Percentiles rank a stretch among this genome's conserved stretches.
Evolutionary conservation across 2,888 invertebrate species (phyloP).

Genomic region (Fissipunctia ypsillon): DNA sequence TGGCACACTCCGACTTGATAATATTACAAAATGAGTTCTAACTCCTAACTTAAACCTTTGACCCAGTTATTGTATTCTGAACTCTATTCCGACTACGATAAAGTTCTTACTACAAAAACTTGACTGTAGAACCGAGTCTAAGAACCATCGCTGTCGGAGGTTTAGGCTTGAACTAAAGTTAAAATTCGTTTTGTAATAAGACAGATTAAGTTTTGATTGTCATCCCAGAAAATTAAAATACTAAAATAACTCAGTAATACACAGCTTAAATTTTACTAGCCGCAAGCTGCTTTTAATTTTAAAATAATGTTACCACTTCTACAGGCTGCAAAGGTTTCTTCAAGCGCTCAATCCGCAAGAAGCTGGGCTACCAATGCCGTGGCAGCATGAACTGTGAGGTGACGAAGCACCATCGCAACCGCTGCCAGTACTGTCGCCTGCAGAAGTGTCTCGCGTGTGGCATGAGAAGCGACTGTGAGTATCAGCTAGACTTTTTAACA

Average conservation of each 20-base stretch:
- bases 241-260: neutral
- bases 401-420: constrained; percentile 99
- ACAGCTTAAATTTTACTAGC: too few relatives aligned
- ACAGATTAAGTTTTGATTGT: neutral
- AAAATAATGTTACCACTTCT: neutral
- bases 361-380: constrained; percentile 98
- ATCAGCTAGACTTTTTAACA: constrained; percentile 43
- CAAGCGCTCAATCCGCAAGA: constrained; percentile 98
- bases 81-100: too few relatives aligned
- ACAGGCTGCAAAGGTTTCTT: constrained; percentile 99
- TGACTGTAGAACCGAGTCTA: too few relatives aligned
- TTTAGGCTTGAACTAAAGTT: too few relatives aligned
- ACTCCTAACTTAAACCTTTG: too few relatives aligned
- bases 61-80: too few relatives aligned
- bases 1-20: neutral
- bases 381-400: constrained; percentile 99
- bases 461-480: constrained; percentile 99
- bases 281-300: neutral
- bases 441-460: constrained; percentile 99
- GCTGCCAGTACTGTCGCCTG: constrained; percentile 99
- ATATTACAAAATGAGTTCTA: too few relatives aligned
- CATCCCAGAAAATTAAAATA: neutral
- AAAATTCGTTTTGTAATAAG: too few relatives aligned
- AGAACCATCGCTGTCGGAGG: too few relatives aligned
- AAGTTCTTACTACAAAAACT: too few relatives aligned